Evolutionary conservation across 2,113 vertebrate genomes (phyloP), one percentile per base, ranked within the genome.

Genomic region (Acrocephalus kingi): DNA sequence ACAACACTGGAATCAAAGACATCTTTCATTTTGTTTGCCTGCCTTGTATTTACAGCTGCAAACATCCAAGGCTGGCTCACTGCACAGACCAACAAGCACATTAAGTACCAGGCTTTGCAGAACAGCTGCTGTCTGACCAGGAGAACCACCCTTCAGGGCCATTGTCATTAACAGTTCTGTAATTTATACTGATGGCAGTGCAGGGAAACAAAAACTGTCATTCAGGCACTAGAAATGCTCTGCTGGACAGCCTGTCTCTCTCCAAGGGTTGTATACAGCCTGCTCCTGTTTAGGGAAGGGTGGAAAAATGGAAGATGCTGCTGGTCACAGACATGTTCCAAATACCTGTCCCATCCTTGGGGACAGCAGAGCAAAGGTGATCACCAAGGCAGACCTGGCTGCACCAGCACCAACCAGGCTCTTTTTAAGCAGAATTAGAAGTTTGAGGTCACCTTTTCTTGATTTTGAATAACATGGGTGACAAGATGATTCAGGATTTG

Each of bases 71-170:
- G 28, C 45, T 89, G 56, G 43, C 52, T 91, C 66, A 68, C 2
- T 54, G 1, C 52, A 72, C 52, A 73, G 66, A 69, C 18, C 56
- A 56, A 62, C 31, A 62, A 85, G 51, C 18, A 37, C n/a, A 22
- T 58, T 64, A 62, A 78, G 80, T 61, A 72, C 64, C 35, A 79
- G 45, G 35, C 59, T 84, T 55, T 28, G 35, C 30, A 45, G 35
- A 89, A 61, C 69, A 94, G 73, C 94, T 94, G 91, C 80, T 89
- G 89, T 48, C 80, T 75, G 69, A 45, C 63, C 69, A 81, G 76
- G 27, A 77, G 30, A 87, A 19, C 9, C 69, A 92, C 45, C 64
- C 81, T 94, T 84, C 61, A 91, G 76, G 43, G 56, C 66, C 66
- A 72, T 2, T 71, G 39, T n/a, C 69, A 67, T 63, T n/a, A 87